Base-by-base conservation (phyloP, 2,797 vertebrate genomes). In the Urophycis tenuis region DNA sequence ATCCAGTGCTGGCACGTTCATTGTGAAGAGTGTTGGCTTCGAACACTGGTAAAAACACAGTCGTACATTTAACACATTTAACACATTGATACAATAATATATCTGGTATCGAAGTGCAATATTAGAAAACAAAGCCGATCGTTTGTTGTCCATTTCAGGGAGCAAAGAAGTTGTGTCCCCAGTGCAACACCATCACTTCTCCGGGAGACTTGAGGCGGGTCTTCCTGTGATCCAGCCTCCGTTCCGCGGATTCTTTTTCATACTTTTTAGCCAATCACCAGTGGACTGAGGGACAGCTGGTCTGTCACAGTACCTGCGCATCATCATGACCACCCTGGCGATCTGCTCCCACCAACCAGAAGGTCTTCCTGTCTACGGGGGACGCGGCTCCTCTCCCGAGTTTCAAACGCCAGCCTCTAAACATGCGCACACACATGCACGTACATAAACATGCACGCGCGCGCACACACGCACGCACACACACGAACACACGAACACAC, bases 1-100 rank as follows among this genome's bases (percentile, higher is more conserved):
- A 94, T 95, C 82, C 94, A 95, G 90, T 95, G 95, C 84, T 95
- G 95, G 95, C 94, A 95, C 69, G 93, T 95, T 78, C 95, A 95
- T 88, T 95, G 94, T 84, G 94, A 95, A 84, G 93, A 94, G 83
- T 95, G 94, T 77, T 95, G 94, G 94, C 92, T 95, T 71, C 90
- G 94, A 36, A 93, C 93, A 0, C 87, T 95, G 93, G 94, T 95
- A 89, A 92, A 81, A 67, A 67, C 12, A 64, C 60, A 29, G 29
- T 64, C 60, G 29, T n/a, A 60, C 60, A 64, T 64, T 64, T 25
- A 64, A 64, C 60, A 25, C n/a, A 70, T 49, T 36, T 22, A 31
- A 64, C 29, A 15, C 30, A 71, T 22, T 25, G 4, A 73, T 35
- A 6, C n/a, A 60, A n/a, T 14, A n/a, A n/a, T 72, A 60, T 25